Conservation (phyloP, 2,888 invertebrate genomes). For the Parelbella ahira region DNA sequence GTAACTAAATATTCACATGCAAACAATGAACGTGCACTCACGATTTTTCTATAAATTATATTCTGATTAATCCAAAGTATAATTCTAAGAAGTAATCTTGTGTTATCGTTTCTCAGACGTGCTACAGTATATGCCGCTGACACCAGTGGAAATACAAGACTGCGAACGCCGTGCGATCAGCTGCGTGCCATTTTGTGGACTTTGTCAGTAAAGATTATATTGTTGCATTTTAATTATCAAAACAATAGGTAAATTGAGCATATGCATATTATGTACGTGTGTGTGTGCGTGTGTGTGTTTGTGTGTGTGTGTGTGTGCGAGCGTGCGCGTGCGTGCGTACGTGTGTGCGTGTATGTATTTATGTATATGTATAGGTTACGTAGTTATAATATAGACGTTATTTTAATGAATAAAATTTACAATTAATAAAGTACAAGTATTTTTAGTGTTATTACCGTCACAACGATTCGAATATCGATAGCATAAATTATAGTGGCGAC, state of each 20-base stretch:
- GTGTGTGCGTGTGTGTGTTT: too few relatives aligned
- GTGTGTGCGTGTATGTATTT: too few relatives aligned
- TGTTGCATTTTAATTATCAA: background rate
- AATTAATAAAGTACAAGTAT: constrained; percentile 18
- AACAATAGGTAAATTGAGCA: constrained; percentile 9
- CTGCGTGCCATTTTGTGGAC: constrained; percentile 9
- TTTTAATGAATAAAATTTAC: constrained; percentile 12
- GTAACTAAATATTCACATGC: too few relatives aligned
- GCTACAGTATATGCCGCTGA: constrained; percentile 22
- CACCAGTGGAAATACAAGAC: constrained; percentile 24
- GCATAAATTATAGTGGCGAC: constrained; percentile 23
- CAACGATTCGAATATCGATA: constrained; percentile 23
- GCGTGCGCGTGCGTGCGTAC: too few relatives aligned
- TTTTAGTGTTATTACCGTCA: too few relatives aligned
- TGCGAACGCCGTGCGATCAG: constrained; percentile 19
- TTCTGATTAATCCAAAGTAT: constrained; percentile 12
- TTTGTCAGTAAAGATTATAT: constrained; percentile 2
- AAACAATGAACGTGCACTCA: background rate
- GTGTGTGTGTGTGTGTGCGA: too few relatives aligned
- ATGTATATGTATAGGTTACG: too few relatives aligned
- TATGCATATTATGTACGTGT: too few relatives aligned
- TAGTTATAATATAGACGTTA: too few relatives aligned
- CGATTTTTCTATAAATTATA: constrained; percentile 1
- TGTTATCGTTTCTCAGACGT: constrained; percentile 24
- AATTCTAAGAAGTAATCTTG: constrained; percentile 23